phyloP scores from a whole-genome alignment of 2,797 vertebrate genomes.

The Thamnophis elegans region DNA sequence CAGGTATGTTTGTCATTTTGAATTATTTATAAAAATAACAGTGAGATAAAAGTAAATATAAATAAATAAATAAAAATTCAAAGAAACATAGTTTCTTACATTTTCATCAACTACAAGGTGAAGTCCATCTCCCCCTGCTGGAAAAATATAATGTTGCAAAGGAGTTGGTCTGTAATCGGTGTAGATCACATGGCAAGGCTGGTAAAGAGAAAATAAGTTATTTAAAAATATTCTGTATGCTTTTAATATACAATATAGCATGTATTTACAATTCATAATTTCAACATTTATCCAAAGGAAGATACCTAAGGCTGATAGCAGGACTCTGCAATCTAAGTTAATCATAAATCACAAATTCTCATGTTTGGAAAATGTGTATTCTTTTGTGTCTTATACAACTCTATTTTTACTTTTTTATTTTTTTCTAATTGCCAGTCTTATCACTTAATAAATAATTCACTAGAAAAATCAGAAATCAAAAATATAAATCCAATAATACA shows the following conservation, averaged over 20 bases:
- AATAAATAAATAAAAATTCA: neutral
- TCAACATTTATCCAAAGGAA: neutral
- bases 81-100: constrained; percentile 73
- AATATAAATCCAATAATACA: neutral
- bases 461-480: neutral
- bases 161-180: constrained; percentile 97
- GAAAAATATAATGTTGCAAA: constrained; percentile 96
- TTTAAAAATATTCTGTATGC: neutral
- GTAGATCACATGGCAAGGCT: constrained; percentile 98
- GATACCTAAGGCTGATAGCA: neutral
- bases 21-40: neutral
- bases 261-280: neutral
- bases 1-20: neutral
- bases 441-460: neutral
- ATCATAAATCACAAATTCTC: neutral
- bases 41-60: neutral
- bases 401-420: neutral
- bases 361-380: neutral
- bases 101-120: constrained; percentile 98
- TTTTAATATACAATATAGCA: neutral
- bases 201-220: constrained; percentile 35
- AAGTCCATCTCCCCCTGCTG: constrained; percentile 96
- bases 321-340: neutral
- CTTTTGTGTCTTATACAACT: neutral
- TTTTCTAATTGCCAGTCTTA: neutral